Conservation (phyloP, 1,140 invertebrate species). For the Drosophila novamexicana region DNA sequence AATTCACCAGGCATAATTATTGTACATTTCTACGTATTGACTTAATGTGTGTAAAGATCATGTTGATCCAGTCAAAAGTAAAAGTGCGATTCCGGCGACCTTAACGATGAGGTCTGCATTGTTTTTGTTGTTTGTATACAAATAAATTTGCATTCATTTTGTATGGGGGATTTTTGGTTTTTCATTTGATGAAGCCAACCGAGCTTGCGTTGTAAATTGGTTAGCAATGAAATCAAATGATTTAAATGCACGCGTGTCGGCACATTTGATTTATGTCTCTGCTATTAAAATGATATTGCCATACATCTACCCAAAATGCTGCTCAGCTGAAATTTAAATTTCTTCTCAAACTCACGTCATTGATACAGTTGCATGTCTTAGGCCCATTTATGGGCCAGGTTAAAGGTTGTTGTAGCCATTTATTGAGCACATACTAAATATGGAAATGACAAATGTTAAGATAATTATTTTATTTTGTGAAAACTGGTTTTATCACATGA, state of each 20-base stretch:
- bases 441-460: not conserved
- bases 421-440: not conserved
- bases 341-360: conserved; percentile 9
- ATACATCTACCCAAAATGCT: conserved; percentile 11
- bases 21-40: conserved; percentile 53
- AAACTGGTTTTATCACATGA: not conserved
- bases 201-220: conserved; percentile 19
- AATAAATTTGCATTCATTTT: conserved; percentile 46
- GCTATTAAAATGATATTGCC: conserved; percentile 7
- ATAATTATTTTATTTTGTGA: too few relatives aligned
- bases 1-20: conserved; percentile 56
- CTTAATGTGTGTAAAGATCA: conserved; percentile 39
- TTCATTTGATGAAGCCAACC: not conserved
- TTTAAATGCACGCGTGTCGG: conserved; percentile 30
- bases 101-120: conserved; percentile 1
- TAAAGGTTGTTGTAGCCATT: not conserved
- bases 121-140: conserved; percentile 9
- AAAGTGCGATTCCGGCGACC: conserved; percentile 51
- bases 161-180: not conserved
- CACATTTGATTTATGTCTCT: conserved; percentile 20
- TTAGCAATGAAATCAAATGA: conserved; percentile 23
- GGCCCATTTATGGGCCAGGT: not conserved
- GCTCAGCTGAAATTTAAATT: conserved; percentile 5
- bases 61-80: conserved; percentile 57
- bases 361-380: conserved; percentile 4